These are phyloP conservation scores for Eutrigla gurnardus DNA, from an alignment of 2,797 vertebrate genomes.

Conservation along the genomic window DNA sequence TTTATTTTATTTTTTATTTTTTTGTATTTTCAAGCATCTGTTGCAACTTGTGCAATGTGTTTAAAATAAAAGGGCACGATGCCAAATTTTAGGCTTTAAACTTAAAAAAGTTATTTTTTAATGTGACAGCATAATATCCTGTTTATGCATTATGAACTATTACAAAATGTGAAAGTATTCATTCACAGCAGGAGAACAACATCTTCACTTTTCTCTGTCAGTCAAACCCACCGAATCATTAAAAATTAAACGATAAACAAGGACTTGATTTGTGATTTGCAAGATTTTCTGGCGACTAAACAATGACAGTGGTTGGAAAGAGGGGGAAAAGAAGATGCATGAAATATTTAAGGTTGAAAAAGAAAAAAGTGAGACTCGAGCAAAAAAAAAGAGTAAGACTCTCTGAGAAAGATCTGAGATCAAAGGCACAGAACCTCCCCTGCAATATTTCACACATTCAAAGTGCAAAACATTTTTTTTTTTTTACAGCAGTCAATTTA, in stretches of 20 bases:
- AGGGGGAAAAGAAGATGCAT: constrained; percentile 34
- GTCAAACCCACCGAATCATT: constrained; percentile 57
- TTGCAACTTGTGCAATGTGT: neutral
- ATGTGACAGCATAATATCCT: constrained; percentile 18
- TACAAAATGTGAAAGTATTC: constrained; percentile 29
- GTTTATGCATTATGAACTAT: constrained; percentile 23
- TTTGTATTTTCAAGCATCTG: neutral
- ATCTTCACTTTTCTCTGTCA: constrained; percentile 31
- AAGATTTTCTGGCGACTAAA: constrained; percentile 63
- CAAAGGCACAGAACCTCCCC: constrained; percentile 48
- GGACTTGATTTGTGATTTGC: constrained; percentile 56
- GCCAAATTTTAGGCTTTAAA: constrained; percentile 5
- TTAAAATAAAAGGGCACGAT: neutral
- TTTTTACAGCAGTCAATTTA: neutral
- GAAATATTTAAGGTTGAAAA: constrained; percentile 66
- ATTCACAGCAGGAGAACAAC: constrained; percentile 24
- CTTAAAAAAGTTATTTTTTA: neutral
- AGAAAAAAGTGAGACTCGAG: constrained; percentile 52
- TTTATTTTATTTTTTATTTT: too few species aligned
- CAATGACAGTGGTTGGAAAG: constrained; percentile 56
- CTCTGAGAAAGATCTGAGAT: constrained; percentile 59
- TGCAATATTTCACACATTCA: constrained; percentile 58
- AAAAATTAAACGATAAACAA: constrained; percentile 63
- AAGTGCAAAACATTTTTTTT: constrained; percentile 30
- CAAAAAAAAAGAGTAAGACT: constrained; percentile 45